Evolutionary conservation across 2,113 vertebrate species (phyloP).

Genomic region (Cyprinus carpio): DNA sequence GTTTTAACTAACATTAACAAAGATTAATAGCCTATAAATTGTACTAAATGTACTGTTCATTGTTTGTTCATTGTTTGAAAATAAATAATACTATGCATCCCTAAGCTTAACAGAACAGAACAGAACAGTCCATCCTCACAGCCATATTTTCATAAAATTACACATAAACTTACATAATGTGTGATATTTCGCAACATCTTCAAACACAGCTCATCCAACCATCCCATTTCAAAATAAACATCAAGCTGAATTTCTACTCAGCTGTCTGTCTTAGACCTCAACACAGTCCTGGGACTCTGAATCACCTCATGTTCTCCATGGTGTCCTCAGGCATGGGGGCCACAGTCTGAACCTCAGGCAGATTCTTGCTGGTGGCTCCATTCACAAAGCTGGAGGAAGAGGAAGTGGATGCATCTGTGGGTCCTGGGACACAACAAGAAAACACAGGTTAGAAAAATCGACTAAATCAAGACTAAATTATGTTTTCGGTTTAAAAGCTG

Average conservation of each 20-base stretch:
- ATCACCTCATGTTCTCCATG: conserved; percentile 92
- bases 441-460: neutral
- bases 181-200: neutral
- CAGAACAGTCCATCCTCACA: neutral
- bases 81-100: too few relatives aligned
- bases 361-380: conserved; percentile 97
- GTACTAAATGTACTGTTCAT: neutral
- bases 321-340: conserved; percentile 97
- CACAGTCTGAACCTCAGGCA: conserved; percentile 98
- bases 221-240: neutral
- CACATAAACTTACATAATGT: neutral
- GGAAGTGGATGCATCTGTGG: conserved; percentile 85
- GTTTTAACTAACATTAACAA: neutral
- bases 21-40: neutral
- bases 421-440: conserved; percentile 75
- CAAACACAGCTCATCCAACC: neutral
- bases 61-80: too few relatives aligned
- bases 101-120: too few relatives aligned
- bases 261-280: neutral
- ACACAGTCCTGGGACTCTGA: neutral
- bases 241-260: neutral
- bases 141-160: neutral
- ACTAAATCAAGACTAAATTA: neutral
- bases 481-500: neutral
- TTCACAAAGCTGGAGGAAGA: conserved; percentile 97